These are phyloP conservation scores for Brachirus orientalis DNA, from an alignment of 2,113 vertebrate species.

Conservation along the genomic window DNA sequence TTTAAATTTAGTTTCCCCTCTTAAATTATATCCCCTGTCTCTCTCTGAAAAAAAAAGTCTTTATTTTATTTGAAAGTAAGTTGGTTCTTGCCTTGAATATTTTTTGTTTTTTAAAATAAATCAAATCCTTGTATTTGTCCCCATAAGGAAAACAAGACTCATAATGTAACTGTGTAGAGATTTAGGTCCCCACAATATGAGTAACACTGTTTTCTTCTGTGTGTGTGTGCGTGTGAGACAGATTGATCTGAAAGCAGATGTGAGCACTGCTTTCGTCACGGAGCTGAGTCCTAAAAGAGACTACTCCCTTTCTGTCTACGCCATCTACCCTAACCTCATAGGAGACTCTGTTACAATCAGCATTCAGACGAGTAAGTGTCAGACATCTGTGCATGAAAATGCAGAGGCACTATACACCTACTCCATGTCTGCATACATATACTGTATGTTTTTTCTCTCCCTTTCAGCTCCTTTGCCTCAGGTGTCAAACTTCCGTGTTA, in stretches of 20 bases:
- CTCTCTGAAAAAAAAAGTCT: too few species aligned
- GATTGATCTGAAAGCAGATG: conserved; percentile 84
- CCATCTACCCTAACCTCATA: conserved; percentile 76
- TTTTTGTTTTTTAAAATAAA: too few species aligned
- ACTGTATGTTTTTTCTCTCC: not conserved
- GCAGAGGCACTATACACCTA: not conserved
- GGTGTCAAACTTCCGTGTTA: conserved; percentile 88
- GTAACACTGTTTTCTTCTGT: too few species aligned
- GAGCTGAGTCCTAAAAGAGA: conserved; percentile 83
- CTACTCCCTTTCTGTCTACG: conserved; percentile 83
- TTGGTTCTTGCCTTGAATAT: too few species aligned
- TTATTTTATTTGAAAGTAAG: too few species aligned
- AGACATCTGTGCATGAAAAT: not conserved
- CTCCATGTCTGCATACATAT: not conserved
- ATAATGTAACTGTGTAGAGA: too few species aligned
- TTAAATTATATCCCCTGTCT: too few species aligned
- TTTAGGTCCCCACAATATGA: too few species aligned
- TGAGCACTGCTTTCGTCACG: conserved; percentile 76
- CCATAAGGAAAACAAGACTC: too few species aligned
- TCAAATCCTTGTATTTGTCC: too few species aligned
- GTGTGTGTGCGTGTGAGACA: conserved; percentile 53
- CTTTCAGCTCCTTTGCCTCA: conserved; percentile 82
- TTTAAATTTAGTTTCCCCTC: too few species aligned
- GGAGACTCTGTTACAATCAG: conserved; percentile 78
- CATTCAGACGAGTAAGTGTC: conserved; percentile 83